Percentiles rank a stretch among this genome's conserved stretches.
Evolutionary conservation across 2,888 invertebrate genomes (phyloP).

Genomic region (Galerucella pusilla): DNA sequence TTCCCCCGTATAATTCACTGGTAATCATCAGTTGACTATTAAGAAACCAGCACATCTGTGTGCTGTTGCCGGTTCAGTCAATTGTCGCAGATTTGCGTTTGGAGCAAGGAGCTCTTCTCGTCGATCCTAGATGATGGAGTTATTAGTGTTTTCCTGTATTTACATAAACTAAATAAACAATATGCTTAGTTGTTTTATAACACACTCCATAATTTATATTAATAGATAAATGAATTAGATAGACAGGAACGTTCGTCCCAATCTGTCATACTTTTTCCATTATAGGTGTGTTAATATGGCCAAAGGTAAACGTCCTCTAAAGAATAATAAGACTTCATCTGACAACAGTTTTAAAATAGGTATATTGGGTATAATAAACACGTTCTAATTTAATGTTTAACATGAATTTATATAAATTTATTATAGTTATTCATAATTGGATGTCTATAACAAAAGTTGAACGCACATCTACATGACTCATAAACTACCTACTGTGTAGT

Average conservation of each 20-base stretch:
- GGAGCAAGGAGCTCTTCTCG: too few species aligned
- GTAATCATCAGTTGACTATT: too few species aligned
- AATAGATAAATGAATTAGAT: neutral
- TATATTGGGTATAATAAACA: neutral
- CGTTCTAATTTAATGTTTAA: neutral
- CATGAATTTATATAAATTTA: neutral
- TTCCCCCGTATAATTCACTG: too few species aligned
- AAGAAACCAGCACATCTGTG: too few species aligned
- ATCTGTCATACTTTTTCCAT: neutral
- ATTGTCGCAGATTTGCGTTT: too few species aligned
- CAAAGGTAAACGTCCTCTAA: constrained; percentile 25
- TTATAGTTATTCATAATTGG: neutral
- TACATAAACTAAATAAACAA: too few species aligned
- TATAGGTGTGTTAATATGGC: constrained; percentile 11
- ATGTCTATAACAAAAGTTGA: neutral
- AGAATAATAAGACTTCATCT: constrained; percentile 1
- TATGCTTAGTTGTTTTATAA: neutral
- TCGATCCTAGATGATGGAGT: too few species aligned
- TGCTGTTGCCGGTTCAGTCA: too few species aligned
- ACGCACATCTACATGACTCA: constrained; percentile 5
- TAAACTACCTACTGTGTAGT: neutral
- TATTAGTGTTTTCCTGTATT: too few species aligned
- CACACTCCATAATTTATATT: neutral
- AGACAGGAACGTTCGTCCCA: neutral
- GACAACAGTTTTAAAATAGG: neutral